Percentiles rank a stretch among this genome's conserved stretches.
These are phyloP conservation scores for Cephus rjabovi DNA, from an alignment of 2,888 invertebrate species.

Conservation along the genomic window DNA sequence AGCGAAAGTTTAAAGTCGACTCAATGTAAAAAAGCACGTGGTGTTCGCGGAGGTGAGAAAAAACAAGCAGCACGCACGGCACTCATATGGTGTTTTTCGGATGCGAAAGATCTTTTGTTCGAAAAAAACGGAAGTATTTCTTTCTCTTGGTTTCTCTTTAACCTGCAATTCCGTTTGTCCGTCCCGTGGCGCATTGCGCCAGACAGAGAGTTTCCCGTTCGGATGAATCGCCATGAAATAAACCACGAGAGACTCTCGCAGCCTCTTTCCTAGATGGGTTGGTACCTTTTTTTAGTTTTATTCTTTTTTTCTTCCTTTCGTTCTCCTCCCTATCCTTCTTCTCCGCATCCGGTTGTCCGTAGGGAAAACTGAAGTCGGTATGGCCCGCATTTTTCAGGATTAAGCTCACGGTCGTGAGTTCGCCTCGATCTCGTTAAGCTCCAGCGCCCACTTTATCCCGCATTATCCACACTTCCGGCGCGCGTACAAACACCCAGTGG, in stretches of 20 bases:
- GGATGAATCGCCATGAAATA: neutral
- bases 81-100: neutral
- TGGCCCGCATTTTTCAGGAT: neutral
- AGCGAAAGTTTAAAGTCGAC: neutral
- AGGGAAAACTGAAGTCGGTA: neutral
- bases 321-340: neutral
- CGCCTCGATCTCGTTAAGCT: neutral
- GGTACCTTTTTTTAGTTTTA: neutral
- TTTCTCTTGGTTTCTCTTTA: neutral
- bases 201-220: neutral
- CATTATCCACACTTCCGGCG: neutral
- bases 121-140: neutral
- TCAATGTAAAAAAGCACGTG: neutral
- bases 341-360: neutral
- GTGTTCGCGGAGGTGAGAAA: neutral
- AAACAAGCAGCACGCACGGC: neutral
- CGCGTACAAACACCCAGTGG: neutral
- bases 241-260: neutral
- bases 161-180: neutral
- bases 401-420: neutral
- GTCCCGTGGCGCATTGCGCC: neutral
- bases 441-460: neutral
- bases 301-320: neutral
- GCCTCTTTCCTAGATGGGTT: neutral
- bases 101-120: neutral